Base-by-base conservation (phyloP, 64 coral and sea anemone species). In the Porites australiensis region DNA sequence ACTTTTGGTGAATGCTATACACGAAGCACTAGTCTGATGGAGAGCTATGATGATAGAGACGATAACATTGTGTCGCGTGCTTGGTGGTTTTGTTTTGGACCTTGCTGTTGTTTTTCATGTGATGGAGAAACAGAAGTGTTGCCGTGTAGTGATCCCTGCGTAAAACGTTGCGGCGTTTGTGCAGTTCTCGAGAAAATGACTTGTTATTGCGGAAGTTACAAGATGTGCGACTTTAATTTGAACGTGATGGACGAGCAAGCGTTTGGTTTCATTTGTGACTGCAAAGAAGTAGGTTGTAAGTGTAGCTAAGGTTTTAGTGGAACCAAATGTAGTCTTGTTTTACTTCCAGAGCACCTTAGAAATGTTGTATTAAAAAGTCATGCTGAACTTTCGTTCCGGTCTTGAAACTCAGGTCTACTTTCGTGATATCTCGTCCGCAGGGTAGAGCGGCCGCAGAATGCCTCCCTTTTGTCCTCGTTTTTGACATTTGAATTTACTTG, bases 181-280 rank as follows among this genome's bases (percentile, higher is more conserved):
- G 7, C 81, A 13, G 81, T 84, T 68, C 7, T 69, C 8, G 68
- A 52, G 81, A 84, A 84, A 84, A 68, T 84, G 81, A 68, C 81
- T n/a, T 84, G 81, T 12, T 84, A 84, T n/a, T 84, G 81, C 44
- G 81, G 63, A 3, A 84, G 81, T 84, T 50, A 84, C 23, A 84
- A 68, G 21, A 5, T 84, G 18, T 84, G 81, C 3, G 81, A 84
- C 47, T 84, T 51, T 60, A 84, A 46, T 13, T 21, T 84, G 44
- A 84, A 84, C 44, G 61, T 48, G 45, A 69, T 84, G 64, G 81
- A 84, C 62, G 81, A 84, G 8, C 81, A 84, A 84, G 81, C 81
- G 14, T 64, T 84, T 52, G 81, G 81, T 8, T 84, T 84, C 69
- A 84, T 84, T 68, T 84, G 81, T 50, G 81, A 84, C 18, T 84